Evolutionary conservation across 92 coral and sea anemone genomes (phyloP).

Genomic region (Parazoanthus swiftii): DNA sequence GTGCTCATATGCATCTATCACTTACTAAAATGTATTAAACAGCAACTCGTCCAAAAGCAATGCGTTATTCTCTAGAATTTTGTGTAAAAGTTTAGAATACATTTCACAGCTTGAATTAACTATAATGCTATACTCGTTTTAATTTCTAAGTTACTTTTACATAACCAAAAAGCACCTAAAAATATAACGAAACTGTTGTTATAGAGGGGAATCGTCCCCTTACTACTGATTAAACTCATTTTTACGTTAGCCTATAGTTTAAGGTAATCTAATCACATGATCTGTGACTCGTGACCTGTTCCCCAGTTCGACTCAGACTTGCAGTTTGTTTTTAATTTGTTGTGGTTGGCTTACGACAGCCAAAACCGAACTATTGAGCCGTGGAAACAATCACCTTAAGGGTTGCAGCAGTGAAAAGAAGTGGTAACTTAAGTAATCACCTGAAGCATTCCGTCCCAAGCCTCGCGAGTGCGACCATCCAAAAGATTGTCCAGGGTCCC

Average conservation of each 20-base stretch:
- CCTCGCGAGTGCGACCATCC: slow-evolving; percentile 62
- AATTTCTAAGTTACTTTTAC: too few relatives aligned
- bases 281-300: background rate
- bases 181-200: too few relatives aligned
- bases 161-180: too few relatives aligned
- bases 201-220: too few relatives aligned
- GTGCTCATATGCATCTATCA: background rate
- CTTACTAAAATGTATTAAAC: background rate
- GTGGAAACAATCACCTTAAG: background rate
- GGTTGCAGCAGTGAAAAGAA: background rate
- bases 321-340: background rate
- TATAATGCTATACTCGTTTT: too few relatives aligned
- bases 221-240: too few relatives aligned
- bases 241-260: too few relatives aligned
- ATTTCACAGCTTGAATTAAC: too few relatives aligned
- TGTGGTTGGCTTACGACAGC: background rate
- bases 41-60: background rate
- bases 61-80: too few relatives aligned
- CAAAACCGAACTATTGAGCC: background rate
- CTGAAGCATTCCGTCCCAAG: slow-evolving; percentile 86
- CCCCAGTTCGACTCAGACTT: background rate
- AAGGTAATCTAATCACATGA: too few relatives aligned
- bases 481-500: slow-evolving; percentile 58
- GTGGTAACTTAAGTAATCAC: slow-evolving; percentile 21
- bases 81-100: too few relatives aligned